These are phyloP conservation scores for Axinella damicornis DNA, from an alignment of 37 sponge, comb jelly and placozoan genomes.

Conservation along the genomic window DNA sequence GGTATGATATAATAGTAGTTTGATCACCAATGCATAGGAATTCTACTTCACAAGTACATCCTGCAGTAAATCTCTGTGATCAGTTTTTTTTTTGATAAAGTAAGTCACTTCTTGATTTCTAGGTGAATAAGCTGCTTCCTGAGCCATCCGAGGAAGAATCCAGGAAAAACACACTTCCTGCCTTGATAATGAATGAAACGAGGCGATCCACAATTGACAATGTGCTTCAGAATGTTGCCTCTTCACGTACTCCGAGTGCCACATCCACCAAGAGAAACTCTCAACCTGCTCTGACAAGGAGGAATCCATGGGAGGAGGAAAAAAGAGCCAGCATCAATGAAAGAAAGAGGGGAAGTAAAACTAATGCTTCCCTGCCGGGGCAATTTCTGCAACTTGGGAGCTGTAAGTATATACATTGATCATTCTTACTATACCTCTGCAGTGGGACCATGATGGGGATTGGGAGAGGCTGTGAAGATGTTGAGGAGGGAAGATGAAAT, in stretches of 20 bases:
- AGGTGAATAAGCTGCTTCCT: constrained; percentile 22
- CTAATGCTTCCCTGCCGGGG: background rate
- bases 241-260: background rate
- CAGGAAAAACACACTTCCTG: background rate
- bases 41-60: background rate
- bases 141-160: background rate
- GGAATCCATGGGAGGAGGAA: background rate
- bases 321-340: background rate
- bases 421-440: background rate
- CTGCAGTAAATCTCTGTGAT: background rate
- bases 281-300: background rate
- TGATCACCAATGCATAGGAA: too few species aligned
- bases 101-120: background rate
- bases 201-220: constrained; percentile 8
- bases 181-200: constrained; percentile 1
- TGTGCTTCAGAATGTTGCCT: constrained; percentile 7
- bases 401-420: constrained; percentile 8
- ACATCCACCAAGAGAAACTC: background rate
- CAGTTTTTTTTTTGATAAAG: too few species aligned
- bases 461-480: too few species aligned
- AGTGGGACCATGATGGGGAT: too few species aligned
- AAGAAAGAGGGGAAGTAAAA: background rate
- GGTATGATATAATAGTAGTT: background rate
- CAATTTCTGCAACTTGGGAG: constrained; percentile 3
- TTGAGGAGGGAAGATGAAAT: too few species aligned